Evolutionary conservation across 2,113 vertebrate genomes (phyloP).

Genomic region (Actenoides hombroni): DNA sequence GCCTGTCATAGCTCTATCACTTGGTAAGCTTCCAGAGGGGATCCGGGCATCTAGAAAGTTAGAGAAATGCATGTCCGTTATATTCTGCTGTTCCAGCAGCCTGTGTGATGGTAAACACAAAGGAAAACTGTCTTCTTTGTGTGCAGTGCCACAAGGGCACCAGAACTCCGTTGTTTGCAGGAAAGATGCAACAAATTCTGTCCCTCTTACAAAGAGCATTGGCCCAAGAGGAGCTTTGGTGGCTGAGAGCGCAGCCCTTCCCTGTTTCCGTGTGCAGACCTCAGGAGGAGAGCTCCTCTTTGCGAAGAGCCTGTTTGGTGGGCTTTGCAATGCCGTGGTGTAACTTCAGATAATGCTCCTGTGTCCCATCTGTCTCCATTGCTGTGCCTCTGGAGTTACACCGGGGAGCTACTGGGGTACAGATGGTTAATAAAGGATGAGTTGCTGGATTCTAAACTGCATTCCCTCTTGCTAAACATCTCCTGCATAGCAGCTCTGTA

Average conservation of each 20-base stretch:
- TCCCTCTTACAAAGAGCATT: not conserved
- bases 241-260: not conserved
- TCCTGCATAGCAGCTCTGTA: not conserved
- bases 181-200: not conserved
- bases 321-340: not conserved
- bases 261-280: not conserved
- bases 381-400: accelerated
- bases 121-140: not conserved
- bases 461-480: not conserved
- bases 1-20: not conserved
- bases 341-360: not conserved
- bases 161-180: not conserved
- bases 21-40: not conserved
- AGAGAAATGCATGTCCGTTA: not conserved
- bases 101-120: not conserved
- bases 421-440: not conserved
- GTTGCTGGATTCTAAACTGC: not conserved
- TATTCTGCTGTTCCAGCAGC: not conserved
- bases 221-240: not conserved
- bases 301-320: not conserved
- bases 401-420: not conserved
- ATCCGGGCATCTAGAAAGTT: slow-evolving; percentile 8
- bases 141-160: not conserved
- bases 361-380: not conserved
- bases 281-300: not conserved